Conservation (phyloP, 2,888 invertebrate genomes). For the Cephus runcator region DNA sequence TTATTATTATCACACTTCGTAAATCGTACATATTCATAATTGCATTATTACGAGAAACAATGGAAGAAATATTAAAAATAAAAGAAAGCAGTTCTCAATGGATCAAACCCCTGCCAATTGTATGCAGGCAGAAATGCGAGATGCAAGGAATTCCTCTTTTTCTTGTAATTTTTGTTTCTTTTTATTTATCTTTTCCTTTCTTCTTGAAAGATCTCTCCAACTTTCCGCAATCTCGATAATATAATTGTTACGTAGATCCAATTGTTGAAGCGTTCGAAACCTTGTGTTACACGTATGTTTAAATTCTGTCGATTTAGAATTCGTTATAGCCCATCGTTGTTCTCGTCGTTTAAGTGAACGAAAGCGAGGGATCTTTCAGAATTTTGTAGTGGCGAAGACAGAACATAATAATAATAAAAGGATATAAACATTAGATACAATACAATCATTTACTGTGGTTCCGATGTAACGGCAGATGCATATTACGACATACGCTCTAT, state of each 20-base stretch:
- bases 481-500: slow-evolving; percentile 35
- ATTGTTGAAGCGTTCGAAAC: not conserved
- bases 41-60: slow-evolving; percentile 46
- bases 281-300: no score
- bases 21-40: slow-evolving; percentile 49
- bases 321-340: not conserved
- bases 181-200: not conserved
- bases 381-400: not conserved
- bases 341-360: not conserved
- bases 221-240: not conserved
- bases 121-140: not conserved
- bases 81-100: slow-evolving; percentile 21
- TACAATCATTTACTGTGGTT: slow-evolving; percentile 10
- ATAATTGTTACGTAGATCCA: not conserved
- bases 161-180: not conserved
- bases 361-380: not conserved
- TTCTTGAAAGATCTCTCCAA: not conserved
- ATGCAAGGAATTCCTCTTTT: not conserved
- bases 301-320: not conserved
- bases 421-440: slow-evolving; percentile 14
- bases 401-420: no score
- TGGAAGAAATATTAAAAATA: slow-evolving; percentile 1
- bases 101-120: not conserved
- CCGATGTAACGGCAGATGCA: slow-evolving; percentile 8
- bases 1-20: slow-evolving; percentile 40